Base-by-base conservation (phyloP, 2,797 vertebrate genomes). In the Eulemur mongoz region DNA sequence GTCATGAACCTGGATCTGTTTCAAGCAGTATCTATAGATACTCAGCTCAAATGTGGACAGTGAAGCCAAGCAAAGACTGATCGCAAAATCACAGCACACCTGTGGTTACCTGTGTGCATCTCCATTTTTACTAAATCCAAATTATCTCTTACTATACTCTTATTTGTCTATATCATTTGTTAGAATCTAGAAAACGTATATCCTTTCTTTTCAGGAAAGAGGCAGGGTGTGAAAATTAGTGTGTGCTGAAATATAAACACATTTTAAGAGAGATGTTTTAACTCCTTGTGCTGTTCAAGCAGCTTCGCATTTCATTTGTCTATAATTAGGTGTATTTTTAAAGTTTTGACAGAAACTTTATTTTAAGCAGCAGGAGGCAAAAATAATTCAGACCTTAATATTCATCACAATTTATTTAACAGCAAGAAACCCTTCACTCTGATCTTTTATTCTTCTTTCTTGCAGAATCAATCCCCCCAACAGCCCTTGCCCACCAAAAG, bases 331-430 rank as follows among this genome's bases (percentile, higher is more conserved):
- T 92, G 9, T 93, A 65, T 82, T 94, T 96, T 96, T 76, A 11
- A 84, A 79, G 23, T 91, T 90, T 89, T 89, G 75, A 95, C 38
- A n/a, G 67, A 91, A 94, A 80, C 40, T 88, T 90, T 94, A 85
- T 89, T 82, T 94, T 91, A 95, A 96, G 82, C 88, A 76, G 18
- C 78, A 94, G 67, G 83, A 69, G 15, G 79, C 32, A 97, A 97
- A 89, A 89, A 59, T 75, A 91, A 96, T 67, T 92, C 86, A 95
- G 75, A 78, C 32, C 59, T 91, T 79, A 76, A 89, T 94, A 86
- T 89, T 94, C 61, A 86, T 89, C 75, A 87, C 67, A 95, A 76
- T 81, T 17, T 63, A 80, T 67, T 89, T 67, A 89, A 76, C 72
- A 94, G 32, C 63, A 94, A 82, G 82, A 95, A 92, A 91, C 30